Evolutionary conservation across 2,888 invertebrate genomes (phyloP).

Genomic region (Thymelicus sylvestris): DNA sequence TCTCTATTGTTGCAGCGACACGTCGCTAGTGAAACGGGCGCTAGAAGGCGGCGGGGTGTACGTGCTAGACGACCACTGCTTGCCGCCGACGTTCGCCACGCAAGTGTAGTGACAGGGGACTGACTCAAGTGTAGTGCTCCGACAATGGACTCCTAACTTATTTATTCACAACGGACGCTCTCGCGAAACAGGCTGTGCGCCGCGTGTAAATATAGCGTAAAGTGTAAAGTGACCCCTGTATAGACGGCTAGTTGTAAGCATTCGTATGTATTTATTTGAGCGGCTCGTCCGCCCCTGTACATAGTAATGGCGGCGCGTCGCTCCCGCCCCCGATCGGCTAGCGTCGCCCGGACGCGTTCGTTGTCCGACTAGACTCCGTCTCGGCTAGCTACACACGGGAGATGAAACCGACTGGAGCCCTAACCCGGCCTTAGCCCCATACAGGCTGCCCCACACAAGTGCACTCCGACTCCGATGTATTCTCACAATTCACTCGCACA

Average conservation of each 20-base stretch:
- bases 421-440: too few species aligned
- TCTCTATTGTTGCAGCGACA: conserved; percentile 85
- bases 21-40: conserved; percentile 89
- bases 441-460: background rate
- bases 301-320: conserved; percentile 75
- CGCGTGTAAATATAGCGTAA: conserved; percentile 82
- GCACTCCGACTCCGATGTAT: background rate
- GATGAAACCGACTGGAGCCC: background rate
- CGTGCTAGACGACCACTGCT: conserved; percentile 91
- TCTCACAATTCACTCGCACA: background rate
- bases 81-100: conserved; percentile 90
- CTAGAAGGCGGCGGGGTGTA: conserved; percentile 87
- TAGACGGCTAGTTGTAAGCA: conserved; percentile 80
- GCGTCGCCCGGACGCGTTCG: conserved; percentile 54
- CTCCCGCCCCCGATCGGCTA: conserved; percentile 67
- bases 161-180: conserved; percentile 80
- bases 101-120: conserved; percentile 90
- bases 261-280: conserved; percentile 82
- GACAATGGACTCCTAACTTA: conserved; percentile 69
- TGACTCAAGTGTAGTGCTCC: conserved; percentile 44
- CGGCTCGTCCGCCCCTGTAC: conserved; percentile 77
- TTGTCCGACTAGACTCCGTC: background rate
- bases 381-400: background rate
- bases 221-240: conserved; percentile 83
- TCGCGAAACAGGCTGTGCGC: conserved; percentile 82